Evolutionary conservation across 2,113 vertebrate genomes (phyloP).

Genomic region (Reinhardtius hippoglossoides): DNA sequence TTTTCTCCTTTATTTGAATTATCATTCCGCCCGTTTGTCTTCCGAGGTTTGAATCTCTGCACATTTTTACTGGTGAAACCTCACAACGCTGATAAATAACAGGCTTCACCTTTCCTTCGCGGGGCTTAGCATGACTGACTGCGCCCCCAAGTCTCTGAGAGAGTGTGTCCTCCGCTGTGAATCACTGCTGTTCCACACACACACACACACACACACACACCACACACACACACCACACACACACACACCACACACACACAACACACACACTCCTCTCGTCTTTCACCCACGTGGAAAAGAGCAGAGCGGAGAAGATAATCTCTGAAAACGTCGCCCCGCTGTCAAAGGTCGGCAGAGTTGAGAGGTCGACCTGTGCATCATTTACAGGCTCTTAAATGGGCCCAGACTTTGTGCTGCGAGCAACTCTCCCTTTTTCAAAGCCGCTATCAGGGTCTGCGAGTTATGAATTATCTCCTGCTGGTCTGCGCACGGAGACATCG

Average conservation of each 20-base stretch:
- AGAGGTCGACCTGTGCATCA: slow-evolving; percentile 91
- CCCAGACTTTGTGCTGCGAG: slow-evolving; percentile 81
- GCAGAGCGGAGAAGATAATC: slow-evolving; percentile 87
- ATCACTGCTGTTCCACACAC: slow-evolving; percentile 70
- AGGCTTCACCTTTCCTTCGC: slow-evolving; percentile 68
- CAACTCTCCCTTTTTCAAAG: slow-evolving; percentile 83
- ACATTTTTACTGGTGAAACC: slow-evolving; percentile 65
- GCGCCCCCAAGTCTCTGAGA: slow-evolving; percentile 66
- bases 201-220: slow-evolving; percentile 17
- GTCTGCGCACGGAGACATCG: slow-evolving; percentile 1
- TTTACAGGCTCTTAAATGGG: slow-evolving; percentile 94
- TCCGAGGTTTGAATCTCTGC: slow-evolving; percentile 59
- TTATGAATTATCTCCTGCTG: slow-evolving; percentile 46
- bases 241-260: neutral
- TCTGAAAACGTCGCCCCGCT: slow-evolving; percentile 85
- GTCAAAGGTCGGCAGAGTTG: slow-evolving; percentile 92
- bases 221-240: slow-evolving; percentile 15
- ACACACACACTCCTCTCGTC: slow-evolving; percentile 52
- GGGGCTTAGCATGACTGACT: slow-evolving; percentile 72
- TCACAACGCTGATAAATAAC: slow-evolving; percentile 74
- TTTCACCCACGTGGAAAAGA: slow-evolving; percentile 67
- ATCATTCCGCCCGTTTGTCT: slow-evolving; percentile 51
- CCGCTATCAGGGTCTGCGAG: slow-evolving; percentile 81
- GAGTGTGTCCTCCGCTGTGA: slow-evolving; percentile 77
- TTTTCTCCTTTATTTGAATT: slow-evolving; percentile 57